Conservation (phyloP, 2,888 invertebrate genomes). For the Epirrhoe alternata region DNA sequence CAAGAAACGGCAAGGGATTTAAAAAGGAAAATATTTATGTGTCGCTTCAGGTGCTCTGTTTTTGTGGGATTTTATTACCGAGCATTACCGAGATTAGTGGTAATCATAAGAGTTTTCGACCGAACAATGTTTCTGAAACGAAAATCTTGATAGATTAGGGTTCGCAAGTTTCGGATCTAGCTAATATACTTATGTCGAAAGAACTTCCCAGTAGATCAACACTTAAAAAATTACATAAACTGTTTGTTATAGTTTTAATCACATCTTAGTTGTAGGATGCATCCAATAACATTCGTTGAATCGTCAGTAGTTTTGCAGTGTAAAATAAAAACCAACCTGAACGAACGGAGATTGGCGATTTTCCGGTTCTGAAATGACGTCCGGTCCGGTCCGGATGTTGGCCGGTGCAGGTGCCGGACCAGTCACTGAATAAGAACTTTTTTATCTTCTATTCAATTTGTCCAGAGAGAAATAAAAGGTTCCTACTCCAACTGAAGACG, state of each 20-base stretch:
- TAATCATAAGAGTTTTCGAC: too few species aligned
- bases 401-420: conserved; percentile 57
- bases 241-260: too few species aligned
- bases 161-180: too few species aligned
- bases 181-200: too few species aligned
- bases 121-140: too few species aligned
- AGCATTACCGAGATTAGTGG: not conserved
- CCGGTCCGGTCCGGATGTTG: conserved; percentile 78
- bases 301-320: conserved; percentile 1
- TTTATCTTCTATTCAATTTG: conserved; percentile 50
- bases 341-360: conserved; percentile 78
- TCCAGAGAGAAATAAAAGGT: conserved; percentile 8
- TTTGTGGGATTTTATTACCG: conserved; percentile 8
- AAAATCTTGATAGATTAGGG: too few species aligned
- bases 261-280: too few species aligned
- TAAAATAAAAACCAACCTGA: conserved; percentile 50
- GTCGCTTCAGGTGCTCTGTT: conserved; percentile 32
- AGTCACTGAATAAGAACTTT: conserved; percentile 40
- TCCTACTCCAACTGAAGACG: not conserved
- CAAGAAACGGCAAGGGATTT: conserved; percentile 50
- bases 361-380: conserved; percentile 81
- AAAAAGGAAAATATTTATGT: conserved; percentile 50
- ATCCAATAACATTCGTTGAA: not conserved
- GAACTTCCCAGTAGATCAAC: too few species aligned
- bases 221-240: too few species aligned